Evolutionary conservation across 2,797 vertebrate species (phyloP), one percentile per base, ranked within the genome.

Genomic region (Parotocinclus haroldoi): DNA sequence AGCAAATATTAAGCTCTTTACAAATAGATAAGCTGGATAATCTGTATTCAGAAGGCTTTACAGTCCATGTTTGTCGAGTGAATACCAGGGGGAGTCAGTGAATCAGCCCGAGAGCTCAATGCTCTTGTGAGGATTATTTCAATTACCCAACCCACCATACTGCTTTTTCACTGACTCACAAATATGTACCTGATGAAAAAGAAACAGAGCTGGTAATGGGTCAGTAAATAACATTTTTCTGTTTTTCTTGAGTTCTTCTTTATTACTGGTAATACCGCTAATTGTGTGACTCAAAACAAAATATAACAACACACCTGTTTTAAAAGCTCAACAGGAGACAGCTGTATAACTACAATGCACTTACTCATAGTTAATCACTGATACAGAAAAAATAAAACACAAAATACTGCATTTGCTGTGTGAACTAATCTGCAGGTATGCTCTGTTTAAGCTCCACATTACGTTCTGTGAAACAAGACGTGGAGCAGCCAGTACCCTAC

Each of bases 11-110:
- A 14, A 11, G 14, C 27, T 46, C 57, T 61, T 42, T 68, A 48
- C 55, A 58, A 53, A 68, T 12, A 68, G 40, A 16, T 14, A 14
- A 54, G 42, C 51, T 55, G 17, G 7, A 62, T 56, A 48, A 56
- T 39, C 16, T 27, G 9, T 27, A 1, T 45, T 54, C 38, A 55
- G 39, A 27, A 27, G 27, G 27, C 27, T 61, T 55, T 42, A 39
- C 18, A 27, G 54, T 13, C 55, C 0, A 3, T 62, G 13, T 48
- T 55, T 69, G 51, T 49, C 4, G 12, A 55, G 44, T 48, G 16
- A 49, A 56, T 61, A 38, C 51, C 51, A 49, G 58, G 36, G 16
- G 50, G 44, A 17, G 39, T 38, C 19, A 44, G 4, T 27, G 13
- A 46, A 37, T 37, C 37, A 10, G 10, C 40, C 10, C 3, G 7